Conservation (phyloP, 2,797 vertebrate genomes). For the Phalloptychus januarius region DNA sequence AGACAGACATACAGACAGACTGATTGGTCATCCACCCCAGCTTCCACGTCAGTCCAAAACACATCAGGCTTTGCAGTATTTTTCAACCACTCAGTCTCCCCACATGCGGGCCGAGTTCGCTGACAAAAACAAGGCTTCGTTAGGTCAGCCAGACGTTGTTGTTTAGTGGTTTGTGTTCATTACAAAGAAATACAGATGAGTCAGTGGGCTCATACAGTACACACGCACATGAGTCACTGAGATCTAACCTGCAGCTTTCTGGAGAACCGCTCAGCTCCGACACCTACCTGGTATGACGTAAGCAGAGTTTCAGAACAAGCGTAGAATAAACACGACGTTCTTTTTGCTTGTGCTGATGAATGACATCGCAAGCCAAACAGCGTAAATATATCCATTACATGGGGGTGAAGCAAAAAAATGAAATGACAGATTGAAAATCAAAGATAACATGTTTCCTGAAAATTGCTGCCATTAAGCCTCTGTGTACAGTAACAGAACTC, state of each 20-base stretch:
- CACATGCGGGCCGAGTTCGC: background rate
- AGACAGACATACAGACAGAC: conserved; percentile 34
- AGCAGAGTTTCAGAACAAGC: conserved; percentile 33
- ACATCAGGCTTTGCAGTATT: conserved; percentile 40
- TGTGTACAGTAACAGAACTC: conserved; percentile 41
- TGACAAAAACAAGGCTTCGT: conserved; percentile 31
- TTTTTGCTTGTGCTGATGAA: conserved; percentile 18
- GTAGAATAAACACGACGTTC: conserved; percentile 18
- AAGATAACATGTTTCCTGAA: conserved; percentile 53
- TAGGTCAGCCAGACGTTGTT: conserved; percentile 28
- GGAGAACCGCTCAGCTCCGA: conserved; percentile 26
- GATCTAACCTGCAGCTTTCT: conserved; percentile 26
- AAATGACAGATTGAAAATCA: conserved; percentile 24
- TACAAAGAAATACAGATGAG: conserved; percentile 48
- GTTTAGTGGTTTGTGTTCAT: conserved; percentile 26
- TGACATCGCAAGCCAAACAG: conserved; percentile 35
- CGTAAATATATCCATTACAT: conserved; percentile 57
- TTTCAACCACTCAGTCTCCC: conserved; percentile 52
- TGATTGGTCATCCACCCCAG: conserved; percentile 22
- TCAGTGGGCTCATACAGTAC: conserved; percentile 41
- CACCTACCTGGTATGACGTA: conserved; percentile 25
- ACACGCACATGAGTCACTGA: conserved; percentile 45
- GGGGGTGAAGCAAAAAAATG: conserved; percentile 22
- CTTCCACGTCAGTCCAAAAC: conserved; percentile 52
- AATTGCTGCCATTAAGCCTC: conserved; percentile 33